A percentile compares a stretch with the other conserved stretches of the same genome.
Evolutionary conservation across 2,113 vertebrate genomes (phyloP).

Genomic region (Alligator mississippiensis): DNA sequence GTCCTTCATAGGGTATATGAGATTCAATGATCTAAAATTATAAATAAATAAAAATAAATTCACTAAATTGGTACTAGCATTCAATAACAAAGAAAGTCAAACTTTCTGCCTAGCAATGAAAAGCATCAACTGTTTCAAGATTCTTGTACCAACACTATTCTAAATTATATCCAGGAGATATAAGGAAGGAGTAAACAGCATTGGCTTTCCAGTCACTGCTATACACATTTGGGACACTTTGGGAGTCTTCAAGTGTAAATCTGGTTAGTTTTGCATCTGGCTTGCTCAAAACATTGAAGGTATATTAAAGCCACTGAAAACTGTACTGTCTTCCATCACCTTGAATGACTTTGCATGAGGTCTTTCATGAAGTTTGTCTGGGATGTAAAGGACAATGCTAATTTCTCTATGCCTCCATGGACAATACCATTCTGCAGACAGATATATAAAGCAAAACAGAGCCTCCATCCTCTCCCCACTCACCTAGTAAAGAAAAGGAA

Average conservation of each 20-base stretch:
- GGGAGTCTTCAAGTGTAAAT: not conserved
- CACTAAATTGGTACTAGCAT: constrained; percentile 5
- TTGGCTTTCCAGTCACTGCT: not conserved
- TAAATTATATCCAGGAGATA: not conserved
- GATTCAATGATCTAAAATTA: constrained; percentile 7
- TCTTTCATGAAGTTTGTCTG: not conserved
- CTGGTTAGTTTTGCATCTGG: not conserved
- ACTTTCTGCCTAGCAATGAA: constrained; percentile 16
- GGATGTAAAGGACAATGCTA: not conserved
- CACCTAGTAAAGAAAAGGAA: not conserved
- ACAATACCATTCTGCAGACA: not conserved
- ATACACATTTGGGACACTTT: not conserved
- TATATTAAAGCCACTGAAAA: not conserved
- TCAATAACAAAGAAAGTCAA: constrained; percentile 10
- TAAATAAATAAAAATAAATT: constrained; percentile 18
- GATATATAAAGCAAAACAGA: not conserved
- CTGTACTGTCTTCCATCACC: not conserved
- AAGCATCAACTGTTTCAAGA: not conserved
- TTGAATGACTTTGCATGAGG: not conserved
- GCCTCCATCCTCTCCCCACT: not conserved
- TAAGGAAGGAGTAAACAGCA: not conserved
- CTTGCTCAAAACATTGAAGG: not conserved
- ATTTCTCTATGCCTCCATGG: not conserved
- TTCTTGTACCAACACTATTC: not conserved
- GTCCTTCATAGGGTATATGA: constrained; percentile 6